A percentile compares a stretch with the other conserved stretches of the same genome.
Conservation (phyloP, 2,888 invertebrate species). For the Pammene aurita region DNA sequence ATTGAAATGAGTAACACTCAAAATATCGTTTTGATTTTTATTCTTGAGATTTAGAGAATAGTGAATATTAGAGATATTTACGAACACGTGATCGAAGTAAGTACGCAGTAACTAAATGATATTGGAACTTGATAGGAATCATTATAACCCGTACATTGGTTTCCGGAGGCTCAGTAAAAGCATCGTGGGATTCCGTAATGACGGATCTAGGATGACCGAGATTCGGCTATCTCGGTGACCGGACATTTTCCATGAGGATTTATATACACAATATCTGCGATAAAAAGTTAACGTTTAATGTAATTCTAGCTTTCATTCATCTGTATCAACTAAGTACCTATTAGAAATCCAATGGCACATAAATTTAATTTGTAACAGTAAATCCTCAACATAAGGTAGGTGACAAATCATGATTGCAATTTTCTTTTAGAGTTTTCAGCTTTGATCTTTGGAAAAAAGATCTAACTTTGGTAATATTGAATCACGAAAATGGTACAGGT, state of each 20-base stretch:
- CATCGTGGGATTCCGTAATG: constrained; percentile 26
- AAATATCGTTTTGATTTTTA: constrained; percentile 30
- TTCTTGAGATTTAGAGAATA: no score
- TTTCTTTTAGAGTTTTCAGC: background rate
- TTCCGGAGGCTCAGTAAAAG: constrained; percentile 33
- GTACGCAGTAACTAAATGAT: constrained; percentile 6
- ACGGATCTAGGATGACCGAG: constrained; percentile 26
- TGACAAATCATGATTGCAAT: background rate
- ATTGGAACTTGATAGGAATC: constrained; percentile 15
- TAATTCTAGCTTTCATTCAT: background rate
- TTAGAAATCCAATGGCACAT: background rate
- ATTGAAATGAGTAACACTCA: constrained; percentile 51
- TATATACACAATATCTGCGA: background rate
- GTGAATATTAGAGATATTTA: constrained; percentile 4
- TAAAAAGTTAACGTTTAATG: background rate
- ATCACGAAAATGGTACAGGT: no score
- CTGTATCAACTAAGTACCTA: background rate
- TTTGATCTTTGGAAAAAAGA: no score
- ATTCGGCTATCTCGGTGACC: constrained; percentile 4
- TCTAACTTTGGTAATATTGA: no score
- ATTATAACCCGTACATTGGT: constrained; percentile 16
- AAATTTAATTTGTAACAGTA: background rate
- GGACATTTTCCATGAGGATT: constrained; percentile 12
- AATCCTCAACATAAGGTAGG: background rate
- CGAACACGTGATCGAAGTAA: background rate